Base-by-base conservation (phyloP, 2,888 invertebrate genomes). In the Malacosoma neustria region DNA sequence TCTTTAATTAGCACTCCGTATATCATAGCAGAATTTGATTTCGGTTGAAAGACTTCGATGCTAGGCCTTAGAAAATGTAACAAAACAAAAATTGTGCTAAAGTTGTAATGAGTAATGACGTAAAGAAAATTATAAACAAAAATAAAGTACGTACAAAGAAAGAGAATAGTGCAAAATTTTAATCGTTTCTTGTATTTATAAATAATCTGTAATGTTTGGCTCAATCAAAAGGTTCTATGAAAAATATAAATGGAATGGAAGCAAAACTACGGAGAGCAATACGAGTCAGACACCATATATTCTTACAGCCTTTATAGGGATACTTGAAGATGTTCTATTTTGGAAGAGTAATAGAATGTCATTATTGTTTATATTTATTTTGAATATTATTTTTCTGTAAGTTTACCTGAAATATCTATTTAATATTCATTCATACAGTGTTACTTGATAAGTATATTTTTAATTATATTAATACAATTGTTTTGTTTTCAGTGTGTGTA, bases 291-390 rank as follows among this genome's bases (percentile, higher is more conserved):
- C 57, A 33, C 74, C 72, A 11, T 53, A 71, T 40, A 43, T 81
- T 45, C 41, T 76, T 39, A 48, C 60, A 38, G 60, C 66, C 45
- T 63, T 72, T 51, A 56, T 71, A 54, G 72, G 71, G 44, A 40
- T 74, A 53, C 59, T 82, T 57, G 80, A 85, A 62, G 76, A 84
- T 64, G 57, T 77, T 52, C 61, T 85, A 51, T 71, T 80, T 61
- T 85, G 84, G 84, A 75, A 63, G 51, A 72, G 68, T 50, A 59
- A 65, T 56, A 82, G 79, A 77, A 43, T 76, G 29, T 74, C 84
- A 42, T 49, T 79, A 36, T 51, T 66, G 35, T 76, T 75, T 54
- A 67, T 79, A 44, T 49, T 64, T 41, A 43, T 71, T 51, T 41
- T 74, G 40, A 70, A 76, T 57, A 14, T 72, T 30, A 36, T 76